phyloP scores from a whole-genome alignment of 1,140 invertebrate species.

The Sinonovacula constricta region DNA sequence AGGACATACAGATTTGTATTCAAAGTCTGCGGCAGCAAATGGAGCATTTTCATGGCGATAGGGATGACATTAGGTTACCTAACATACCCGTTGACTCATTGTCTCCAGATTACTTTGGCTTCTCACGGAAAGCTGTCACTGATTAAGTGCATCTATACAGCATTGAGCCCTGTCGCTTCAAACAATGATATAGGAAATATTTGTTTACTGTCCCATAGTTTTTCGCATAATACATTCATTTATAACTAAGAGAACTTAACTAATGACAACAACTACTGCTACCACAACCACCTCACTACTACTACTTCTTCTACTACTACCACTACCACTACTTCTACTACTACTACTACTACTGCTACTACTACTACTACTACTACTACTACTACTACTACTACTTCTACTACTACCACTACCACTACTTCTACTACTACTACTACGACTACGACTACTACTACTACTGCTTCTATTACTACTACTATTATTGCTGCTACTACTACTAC shows the following conservation, averaged over 20 bases:
- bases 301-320: background rate
- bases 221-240: background rate
- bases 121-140: slow-evolving; percentile 39
- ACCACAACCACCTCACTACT: background rate
- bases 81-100: slow-evolving; percentile 30
- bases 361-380: background rate
- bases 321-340: background rate
- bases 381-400: background rate
- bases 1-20: slow-evolving; percentile 69
- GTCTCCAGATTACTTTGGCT: slow-evolving; percentile 42
- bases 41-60: slow-evolving; percentile 66
- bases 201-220: background rate
- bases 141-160: no score
- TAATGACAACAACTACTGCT: background rate
- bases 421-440: no score
- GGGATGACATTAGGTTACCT: slow-evolving; percentile 29
- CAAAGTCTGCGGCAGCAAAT: slow-evolving; percentile 67
- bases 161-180: no score
- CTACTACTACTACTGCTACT: background rate
- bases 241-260: no score
- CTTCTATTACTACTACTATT: no score
- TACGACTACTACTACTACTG: no score
- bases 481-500: background rate
- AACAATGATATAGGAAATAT: background rate
- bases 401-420: background rate